A percentile compares a stretch with the other conserved stretches of the same genome.
Evolutionary conservation across 1,140 invertebrate species (phyloP).

Genomic region (Chionoecetes opilio): DNA sequence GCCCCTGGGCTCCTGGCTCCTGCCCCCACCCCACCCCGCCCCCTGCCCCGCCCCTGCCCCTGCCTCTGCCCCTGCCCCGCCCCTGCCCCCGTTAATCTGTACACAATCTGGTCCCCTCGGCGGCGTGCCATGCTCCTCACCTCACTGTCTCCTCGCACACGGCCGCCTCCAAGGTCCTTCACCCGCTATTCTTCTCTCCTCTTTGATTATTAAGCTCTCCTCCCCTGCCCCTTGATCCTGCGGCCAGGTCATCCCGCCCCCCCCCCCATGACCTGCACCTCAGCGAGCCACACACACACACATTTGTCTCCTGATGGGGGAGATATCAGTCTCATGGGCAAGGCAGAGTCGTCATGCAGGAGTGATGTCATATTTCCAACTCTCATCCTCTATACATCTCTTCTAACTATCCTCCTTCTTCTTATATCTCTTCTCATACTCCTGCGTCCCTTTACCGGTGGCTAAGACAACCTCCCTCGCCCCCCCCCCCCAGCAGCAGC

Average conservation of each 20-base stretch:
- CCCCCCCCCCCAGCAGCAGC: background rate
- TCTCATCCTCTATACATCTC: background rate
- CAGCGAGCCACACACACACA: background rate
- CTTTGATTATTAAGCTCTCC: background rate
- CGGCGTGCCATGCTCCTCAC: background rate
- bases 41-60: background rate
- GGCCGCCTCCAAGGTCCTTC: background rate
- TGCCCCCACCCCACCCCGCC: too few species aligned
- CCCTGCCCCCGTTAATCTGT: background rate
- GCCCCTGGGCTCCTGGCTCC: too few species aligned
- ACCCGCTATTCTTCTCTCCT: background rate
- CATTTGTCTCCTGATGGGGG: constrained; percentile 14
- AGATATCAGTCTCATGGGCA: background rate
- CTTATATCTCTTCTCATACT: constrained; percentile 16
- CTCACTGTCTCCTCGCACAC: background rate
- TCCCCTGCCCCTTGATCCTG: constrained; percentile 21
- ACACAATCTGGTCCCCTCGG: background rate
- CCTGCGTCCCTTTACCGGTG: background rate
- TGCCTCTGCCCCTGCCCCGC: background rate
- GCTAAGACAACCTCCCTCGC: constrained; percentile 10
- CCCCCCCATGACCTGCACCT: background rate
- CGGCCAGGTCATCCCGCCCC: background rate
- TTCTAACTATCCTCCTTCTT: background rate
- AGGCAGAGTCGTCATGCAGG: background rate
- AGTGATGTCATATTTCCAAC: background rate